These are phyloP conservation scores for Epinotia demarniana DNA, from an alignment of 2,888 invertebrate species.

Conservation along the genomic window DNA sequence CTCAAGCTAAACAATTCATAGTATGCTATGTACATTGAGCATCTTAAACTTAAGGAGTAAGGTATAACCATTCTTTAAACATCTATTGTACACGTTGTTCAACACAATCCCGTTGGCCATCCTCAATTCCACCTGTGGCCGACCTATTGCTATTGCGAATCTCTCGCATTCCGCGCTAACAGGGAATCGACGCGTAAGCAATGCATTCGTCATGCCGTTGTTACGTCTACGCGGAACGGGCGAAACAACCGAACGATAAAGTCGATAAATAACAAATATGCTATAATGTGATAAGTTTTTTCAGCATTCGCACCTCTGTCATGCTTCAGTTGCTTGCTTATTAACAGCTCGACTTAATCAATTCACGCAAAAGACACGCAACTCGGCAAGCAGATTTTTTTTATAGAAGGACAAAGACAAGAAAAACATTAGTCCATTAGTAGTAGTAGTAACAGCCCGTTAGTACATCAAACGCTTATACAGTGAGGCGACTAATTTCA, in stretches of 20 bases:
- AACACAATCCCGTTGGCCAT: slow-evolving; percentile 69
- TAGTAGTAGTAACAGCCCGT: too few species aligned
- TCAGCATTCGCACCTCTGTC: slow-evolving; percentile 12
- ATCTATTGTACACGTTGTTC: slow-evolving; percentile 48
- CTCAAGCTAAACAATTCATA: background rate
- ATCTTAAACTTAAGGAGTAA: background rate
- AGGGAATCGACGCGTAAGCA: slow-evolving; percentile 48
- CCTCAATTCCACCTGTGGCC: slow-evolving; percentile 68
- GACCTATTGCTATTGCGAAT: slow-evolving; percentile 64
- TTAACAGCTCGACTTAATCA: slow-evolving; percentile 24
- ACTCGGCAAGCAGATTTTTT: too few species aligned
- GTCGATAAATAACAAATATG: slow-evolving; percentile 36
- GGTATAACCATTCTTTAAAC: background rate
- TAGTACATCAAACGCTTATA: slow-evolving; percentile 55
- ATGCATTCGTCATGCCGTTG: slow-evolving; percentile 56
- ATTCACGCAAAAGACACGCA: slow-evolving; percentile 36
- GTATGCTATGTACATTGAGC: background rate
- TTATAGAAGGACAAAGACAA: too few species aligned
- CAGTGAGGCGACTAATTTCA: slow-evolving; percentile 62
- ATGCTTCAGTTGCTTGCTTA: slow-evolving; percentile 36
- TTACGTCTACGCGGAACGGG: slow-evolving; percentile 41
- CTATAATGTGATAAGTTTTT: slow-evolving; percentile 32
- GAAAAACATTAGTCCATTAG: too few species aligned
- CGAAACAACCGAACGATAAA: slow-evolving; percentile 17
- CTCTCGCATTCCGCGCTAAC: slow-evolving; percentile 64